Conservation (phyloP, 2,888 invertebrate genomes). For the Ochropleura leucogaster region DNA sequence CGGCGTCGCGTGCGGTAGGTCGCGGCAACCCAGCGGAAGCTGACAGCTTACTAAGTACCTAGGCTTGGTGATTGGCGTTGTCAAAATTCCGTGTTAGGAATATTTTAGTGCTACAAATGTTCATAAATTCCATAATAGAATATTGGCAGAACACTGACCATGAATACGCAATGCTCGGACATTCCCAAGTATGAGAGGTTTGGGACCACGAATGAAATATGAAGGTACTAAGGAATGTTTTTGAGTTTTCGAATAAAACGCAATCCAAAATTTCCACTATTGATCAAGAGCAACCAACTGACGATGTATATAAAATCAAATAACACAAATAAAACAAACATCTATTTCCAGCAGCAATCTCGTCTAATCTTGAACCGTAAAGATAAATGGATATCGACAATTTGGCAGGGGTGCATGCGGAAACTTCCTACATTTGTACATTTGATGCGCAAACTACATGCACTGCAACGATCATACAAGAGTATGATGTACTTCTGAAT, state of each 20-base stretch:
- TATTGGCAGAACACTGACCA: not conserved
- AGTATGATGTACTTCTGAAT: slow-evolving; percentile 41
- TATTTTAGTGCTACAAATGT: slow-evolving; percentile 10
- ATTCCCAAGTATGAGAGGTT: not conserved
- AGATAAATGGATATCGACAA: slow-evolving; percentile 51
- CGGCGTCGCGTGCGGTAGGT: slow-evolving; percentile 70
- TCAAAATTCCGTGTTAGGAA: slow-evolving; percentile 10
- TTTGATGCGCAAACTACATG: slow-evolving; percentile 28
- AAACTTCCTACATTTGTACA: slow-evolving; percentile 65
- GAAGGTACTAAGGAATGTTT: not conserved
- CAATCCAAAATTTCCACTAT: slow-evolving; percentile 6
- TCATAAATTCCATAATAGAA: not conserved
- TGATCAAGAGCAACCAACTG: not conserved
- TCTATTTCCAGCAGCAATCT: slow-evolving; percentile 19
- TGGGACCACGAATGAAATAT: not conserved
- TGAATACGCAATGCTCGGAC: not conserved
- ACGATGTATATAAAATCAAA: slow-evolving; percentile 3
- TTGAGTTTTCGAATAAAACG: not conserved
- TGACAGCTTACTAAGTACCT: slow-evolving; percentile 37
- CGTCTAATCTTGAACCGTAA: slow-evolving; percentile 27
- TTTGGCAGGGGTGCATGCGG: slow-evolving; percentile 53
- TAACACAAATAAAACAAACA: slow-evolving; percentile 16
- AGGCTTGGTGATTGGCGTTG: slow-evolving; percentile 13
- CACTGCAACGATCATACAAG: slow-evolving; percentile 20
- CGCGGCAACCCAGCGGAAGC: slow-evolving; percentile 47